phyloP scores from a whole-genome alignment of 2,797 vertebrate species.

The Sylvia borin region DNA sequence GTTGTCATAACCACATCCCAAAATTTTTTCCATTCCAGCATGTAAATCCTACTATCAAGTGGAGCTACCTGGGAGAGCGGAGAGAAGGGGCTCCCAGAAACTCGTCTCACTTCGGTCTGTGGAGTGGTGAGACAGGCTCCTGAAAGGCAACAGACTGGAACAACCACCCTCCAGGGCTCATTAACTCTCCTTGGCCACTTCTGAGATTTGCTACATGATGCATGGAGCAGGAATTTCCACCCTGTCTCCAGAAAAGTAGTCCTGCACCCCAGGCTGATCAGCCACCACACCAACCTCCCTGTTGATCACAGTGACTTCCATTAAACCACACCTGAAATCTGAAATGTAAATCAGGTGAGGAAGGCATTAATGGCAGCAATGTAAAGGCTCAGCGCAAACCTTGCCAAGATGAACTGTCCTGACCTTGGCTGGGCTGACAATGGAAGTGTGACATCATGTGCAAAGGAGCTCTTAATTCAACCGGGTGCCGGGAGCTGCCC shows the following conservation, averaged over 20 bases:
- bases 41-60: neutral
- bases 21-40: neutral
- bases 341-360: slow-evolving; percentile 71
- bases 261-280: slow-evolving; percentile 34
- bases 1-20: neutral
- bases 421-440: slow-evolving; percentile 77
- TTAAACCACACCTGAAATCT: slow-evolving; percentile 70
- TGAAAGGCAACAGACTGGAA: neutral
- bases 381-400: slow-evolving; percentile 70
- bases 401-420: slow-evolving; percentile 73
- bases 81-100: neutral
- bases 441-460: slow-evolving; percentile 78
- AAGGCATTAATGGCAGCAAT: slow-evolving; percentile 73
- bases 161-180: neutral
- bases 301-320: slow-evolving; percentile 11
- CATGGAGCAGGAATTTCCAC: slow-evolving; percentile 60
- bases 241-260: slow-evolving; percentile 63
- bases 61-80: neutral
- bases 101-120: rapidly evolving
- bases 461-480: slow-evolving; percentile 79
- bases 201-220: slow-evolving; percentile 44
- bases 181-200: neutral
- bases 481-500: slow-evolving; percentile 75
- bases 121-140: rapidly evolving
- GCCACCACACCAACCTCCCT: slow-evolving; percentile 44